These are phyloP conservation scores for Hypotaenidia okinawae DNA, from an alignment of 2,797 vertebrate genomes.

Conservation along the genomic window DNA sequence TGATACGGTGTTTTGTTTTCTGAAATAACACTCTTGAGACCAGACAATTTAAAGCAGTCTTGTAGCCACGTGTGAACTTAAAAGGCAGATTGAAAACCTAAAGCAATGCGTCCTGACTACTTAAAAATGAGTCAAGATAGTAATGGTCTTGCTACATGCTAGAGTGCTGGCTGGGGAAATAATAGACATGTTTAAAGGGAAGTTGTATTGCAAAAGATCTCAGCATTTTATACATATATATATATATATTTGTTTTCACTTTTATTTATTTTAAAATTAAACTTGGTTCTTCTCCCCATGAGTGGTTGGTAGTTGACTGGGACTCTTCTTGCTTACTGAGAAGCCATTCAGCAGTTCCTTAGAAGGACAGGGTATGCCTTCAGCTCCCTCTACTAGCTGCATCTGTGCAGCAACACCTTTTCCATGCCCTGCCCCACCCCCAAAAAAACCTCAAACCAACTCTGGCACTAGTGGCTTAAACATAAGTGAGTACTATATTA, in stretches of 20 bases:
- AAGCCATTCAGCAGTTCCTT: neutral
- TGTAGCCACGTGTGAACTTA: neutral
- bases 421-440: no score
- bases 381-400: neutral
- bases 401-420: neutral
- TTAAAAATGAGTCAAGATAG: neutral
- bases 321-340: neutral
- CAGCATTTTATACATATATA: neutral
- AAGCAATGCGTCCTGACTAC: neutral
- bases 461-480: neutral
- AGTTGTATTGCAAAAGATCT: neutral
- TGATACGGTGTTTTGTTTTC: constrained; percentile 1
- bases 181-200: neutral
- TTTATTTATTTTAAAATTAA: neutral
- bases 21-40: constrained; percentile 41
- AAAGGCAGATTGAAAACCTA: neutral
- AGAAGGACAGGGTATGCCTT: neutral
- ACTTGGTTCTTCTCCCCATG: neutral
- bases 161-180: neutral
- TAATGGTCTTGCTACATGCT: neutral
- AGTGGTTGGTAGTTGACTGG: neutral
- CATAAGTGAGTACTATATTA: neutral
- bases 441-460: no score
- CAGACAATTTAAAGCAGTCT: constrained; percentile 11
- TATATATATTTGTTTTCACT: neutral